Base-by-base conservation (phyloP, 2,888 invertebrate species). In the Lithophane ornitopus region DNA sequence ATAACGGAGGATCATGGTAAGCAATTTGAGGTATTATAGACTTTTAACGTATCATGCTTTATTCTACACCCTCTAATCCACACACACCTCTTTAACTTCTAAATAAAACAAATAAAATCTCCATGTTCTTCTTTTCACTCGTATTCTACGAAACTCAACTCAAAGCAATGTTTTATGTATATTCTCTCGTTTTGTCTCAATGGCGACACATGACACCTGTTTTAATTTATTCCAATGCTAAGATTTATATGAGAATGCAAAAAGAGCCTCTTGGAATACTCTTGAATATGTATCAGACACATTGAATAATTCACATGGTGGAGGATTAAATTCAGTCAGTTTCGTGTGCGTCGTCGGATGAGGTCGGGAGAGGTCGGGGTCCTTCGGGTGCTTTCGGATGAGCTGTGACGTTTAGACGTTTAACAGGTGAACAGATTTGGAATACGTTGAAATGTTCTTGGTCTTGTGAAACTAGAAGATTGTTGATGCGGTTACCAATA, bases 191-290 rank as follows among this genome's bases (percentile, higher is more conserved):
- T 68, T 41, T 34, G 58, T 39, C 59, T 73, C 73, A 52, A 71
- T 56, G 63, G 67, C 69, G 81, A 73, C 82, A 82, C 70, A 59
- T 65, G 69, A 75, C 83, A 82, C 75, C 75, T 81, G 59, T 82
- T 84, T 80, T 82, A 82, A 82, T 82, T 82, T 84, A 82, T 82
- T 70, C 84, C 59, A 61, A 76, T 72, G 72, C 56, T 84, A 76
- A 82, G 81, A 84, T 80, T 80, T 84, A 82, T 82, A 84, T 84
- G 82, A 84, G 73, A 82, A 84, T 69, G 70, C 84, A 84, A 82
- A 82, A 82, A 82, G 73, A 76, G 72, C 78, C 58, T 72, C 80
- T 81, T 72, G 72, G 68, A 82, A 75, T 63, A 59, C 70, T 82
- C 84, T 69, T 83, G 82, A 83, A 83, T 83, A 83, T 84, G 73